Conservation (phyloP, 2,113 vertebrate species). For the Spilogale gracilis region DNA sequence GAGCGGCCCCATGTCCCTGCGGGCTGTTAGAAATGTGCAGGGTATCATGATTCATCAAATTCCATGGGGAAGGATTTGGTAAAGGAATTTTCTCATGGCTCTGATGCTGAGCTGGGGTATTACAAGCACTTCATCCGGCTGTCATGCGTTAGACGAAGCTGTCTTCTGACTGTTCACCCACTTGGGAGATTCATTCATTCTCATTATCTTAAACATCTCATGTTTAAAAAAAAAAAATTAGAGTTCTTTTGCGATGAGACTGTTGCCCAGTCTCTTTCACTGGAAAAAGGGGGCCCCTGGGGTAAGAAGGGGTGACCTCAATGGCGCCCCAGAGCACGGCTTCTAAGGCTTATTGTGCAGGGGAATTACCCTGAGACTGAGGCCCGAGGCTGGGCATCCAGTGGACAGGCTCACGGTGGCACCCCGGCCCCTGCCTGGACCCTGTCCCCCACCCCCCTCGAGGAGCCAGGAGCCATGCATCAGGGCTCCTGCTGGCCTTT, state of each 20-base stretch:
- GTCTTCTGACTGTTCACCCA: background rate
- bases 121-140: background rate
- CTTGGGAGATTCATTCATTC: slow-evolving; percentile 10
- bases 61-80: background rate
- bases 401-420: rapidly evolving
- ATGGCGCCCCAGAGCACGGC: background rate
- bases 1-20: rapidly evolving
- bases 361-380: rapidly evolving
- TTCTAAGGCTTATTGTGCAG: background rate
- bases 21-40: background rate
- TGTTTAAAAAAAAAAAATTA: background rate
- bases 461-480: background rate
- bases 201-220: background rate
- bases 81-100: background rate
- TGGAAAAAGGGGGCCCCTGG: background rate
- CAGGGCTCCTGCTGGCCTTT: background rate
- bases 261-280: background rate
- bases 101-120: background rate
- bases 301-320: background rate
- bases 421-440: rapidly evolving
- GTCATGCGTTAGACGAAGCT: background rate
- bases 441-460: rapidly evolving
- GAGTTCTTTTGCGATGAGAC: background rate
- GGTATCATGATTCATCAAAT: background rate
- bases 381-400: too few relatives aligned